phyloP scores from a whole-genome alignment of 2,888 invertebrate species.

The Amphipyra tragopoginis region DNA sequence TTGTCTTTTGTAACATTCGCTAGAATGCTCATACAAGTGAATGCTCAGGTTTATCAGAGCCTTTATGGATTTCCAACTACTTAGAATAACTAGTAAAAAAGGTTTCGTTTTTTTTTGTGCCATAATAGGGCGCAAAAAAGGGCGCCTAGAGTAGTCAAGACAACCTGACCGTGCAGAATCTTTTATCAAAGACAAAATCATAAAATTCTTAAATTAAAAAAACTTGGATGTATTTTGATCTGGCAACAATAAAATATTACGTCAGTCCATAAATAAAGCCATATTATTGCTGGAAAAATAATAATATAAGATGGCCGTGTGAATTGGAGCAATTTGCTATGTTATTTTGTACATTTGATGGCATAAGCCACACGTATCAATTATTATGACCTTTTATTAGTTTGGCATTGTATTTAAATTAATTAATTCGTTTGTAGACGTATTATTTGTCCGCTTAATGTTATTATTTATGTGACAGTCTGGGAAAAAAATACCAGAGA shows the following conservation, averaged over 20 bases:
- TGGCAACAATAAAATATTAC: slow-evolving; percentile 11
- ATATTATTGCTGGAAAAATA: background rate
- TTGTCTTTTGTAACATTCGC: too few species aligned
- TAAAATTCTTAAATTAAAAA: too few species aligned
- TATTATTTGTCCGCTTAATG: background rate
- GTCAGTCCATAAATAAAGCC: slow-evolving; percentile 6
- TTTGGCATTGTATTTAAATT: slow-evolving; percentile 23
- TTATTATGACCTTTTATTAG: slow-evolving; percentile 21
- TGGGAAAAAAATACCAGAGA: slow-evolving; percentile 1
- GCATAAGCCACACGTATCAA: slow-evolving; percentile 17
- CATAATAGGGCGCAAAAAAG: too few species aligned
- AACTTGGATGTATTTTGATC: slow-evolving; percentile 7
- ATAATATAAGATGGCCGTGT: slow-evolving; percentile 36
- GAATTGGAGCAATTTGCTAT: slow-evolving; percentile 34
- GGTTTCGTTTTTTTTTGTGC: too few species aligned
- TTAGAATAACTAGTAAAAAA: too few species aligned
- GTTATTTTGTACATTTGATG: slow-evolving; percentile 24
- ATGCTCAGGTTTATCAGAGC: too few species aligned
- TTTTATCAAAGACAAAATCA: too few species aligned
- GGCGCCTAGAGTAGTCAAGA: too few species aligned
- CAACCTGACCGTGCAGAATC: too few species aligned
- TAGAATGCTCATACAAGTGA: too few species aligned
- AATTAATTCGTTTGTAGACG: slow-evolving; percentile 2
- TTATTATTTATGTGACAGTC: slow-evolving; percentile 2
- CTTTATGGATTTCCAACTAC: background rate